Evolutionary conservation across 2,888 invertebrate genomes (phyloP), one percentile per base, ranked within the genome.

Genomic region (Oscheius myriophilus): DNA sequence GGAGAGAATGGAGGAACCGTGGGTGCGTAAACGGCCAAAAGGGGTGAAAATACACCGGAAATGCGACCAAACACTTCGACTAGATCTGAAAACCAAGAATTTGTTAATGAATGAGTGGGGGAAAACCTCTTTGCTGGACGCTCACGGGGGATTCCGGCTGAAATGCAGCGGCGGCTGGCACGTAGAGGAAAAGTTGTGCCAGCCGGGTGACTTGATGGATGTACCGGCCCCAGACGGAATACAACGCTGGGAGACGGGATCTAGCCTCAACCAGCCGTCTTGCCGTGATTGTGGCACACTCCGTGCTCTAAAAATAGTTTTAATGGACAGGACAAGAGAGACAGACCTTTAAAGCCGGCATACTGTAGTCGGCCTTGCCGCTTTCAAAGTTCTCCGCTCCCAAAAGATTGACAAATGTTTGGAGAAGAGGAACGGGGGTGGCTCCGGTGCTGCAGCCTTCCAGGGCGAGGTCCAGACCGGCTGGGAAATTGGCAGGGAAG

Each of bases 1-100:
- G 77, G 75, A 42, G 81, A 80, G 69, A 82, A 85, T 16, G 85
- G 84, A 7, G 85, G 78, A 26, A 82, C 72, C 21, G 77, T 72
- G 11, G 81, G 74, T 0, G 71, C 71, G 42, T 78, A 69, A 0
- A 83, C 84, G 11, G 80, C 80, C 42, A 85, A 70, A 9, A 85
- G 74, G 1, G 83, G 82, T 9, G 73, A 75, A 67, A 76, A 85
- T 25, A 84, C 64, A 3, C 73, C 63, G 6, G 70, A 68, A 11
- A 75, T 59, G 2, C 74, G 76, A 6, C 59, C 66, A 58, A 84
- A 84, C 16, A 67, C 49, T 39, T 78, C 76, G 21, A 74, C 68
- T 14, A 83, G 76, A 58, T 81, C 82, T 79, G 69, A 46, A 73
- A 46, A 45, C 14, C n/a, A 2, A 49, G 7, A 9, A 12, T 51